Evolutionary conservation across 2,888 invertebrate genomes (phyloP).

Genomic region (Melangyna quadrimaculata): DNA sequence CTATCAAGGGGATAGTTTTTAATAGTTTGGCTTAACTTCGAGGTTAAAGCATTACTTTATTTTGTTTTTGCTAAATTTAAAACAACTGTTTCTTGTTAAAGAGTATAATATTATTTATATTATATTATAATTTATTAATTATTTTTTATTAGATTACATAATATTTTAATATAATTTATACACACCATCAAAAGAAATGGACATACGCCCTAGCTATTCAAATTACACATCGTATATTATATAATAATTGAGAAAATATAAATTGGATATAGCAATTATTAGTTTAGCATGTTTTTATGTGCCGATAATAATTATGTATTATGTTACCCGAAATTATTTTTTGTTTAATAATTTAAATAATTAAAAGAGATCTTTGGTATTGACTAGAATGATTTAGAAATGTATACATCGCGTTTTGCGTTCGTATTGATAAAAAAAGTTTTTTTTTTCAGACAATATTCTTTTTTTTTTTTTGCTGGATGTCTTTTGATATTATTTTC

Average conservation of each 20-base stretch:
- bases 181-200: slow-evolving; percentile 53
- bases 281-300: slow-evolving; percentile 23
- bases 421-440: slow-evolving; percentile 23
- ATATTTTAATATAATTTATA: slow-evolving; percentile 19
- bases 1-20: too few relatives aligned
- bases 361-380: slow-evolving; percentile 56
- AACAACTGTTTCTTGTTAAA: neutral
- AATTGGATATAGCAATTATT: neutral
- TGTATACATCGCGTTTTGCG: neutral
- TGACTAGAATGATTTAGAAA: slow-evolving; percentile 52
- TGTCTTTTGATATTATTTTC: slow-evolving; percentile 21
- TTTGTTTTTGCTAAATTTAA: neutral
- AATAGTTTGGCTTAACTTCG: too few relatives aligned
- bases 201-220: slow-evolving; percentile 37
- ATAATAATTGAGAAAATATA: slow-evolving; percentile 8
- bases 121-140: slow-evolving; percentile 1
- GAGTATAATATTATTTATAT: neutral
- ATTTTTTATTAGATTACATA: neutral
- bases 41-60: too few relatives aligned
- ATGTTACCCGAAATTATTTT: slow-evolving; percentile 5
- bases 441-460: neutral
- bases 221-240: slow-evolving; percentile 26
- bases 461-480: neutral
- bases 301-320: slow-evolving; percentile 14
- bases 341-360: slow-evolving; percentile 19